Conservation (phyloP, 2,113 vertebrate genomes). For the Columba janthina region DNA sequence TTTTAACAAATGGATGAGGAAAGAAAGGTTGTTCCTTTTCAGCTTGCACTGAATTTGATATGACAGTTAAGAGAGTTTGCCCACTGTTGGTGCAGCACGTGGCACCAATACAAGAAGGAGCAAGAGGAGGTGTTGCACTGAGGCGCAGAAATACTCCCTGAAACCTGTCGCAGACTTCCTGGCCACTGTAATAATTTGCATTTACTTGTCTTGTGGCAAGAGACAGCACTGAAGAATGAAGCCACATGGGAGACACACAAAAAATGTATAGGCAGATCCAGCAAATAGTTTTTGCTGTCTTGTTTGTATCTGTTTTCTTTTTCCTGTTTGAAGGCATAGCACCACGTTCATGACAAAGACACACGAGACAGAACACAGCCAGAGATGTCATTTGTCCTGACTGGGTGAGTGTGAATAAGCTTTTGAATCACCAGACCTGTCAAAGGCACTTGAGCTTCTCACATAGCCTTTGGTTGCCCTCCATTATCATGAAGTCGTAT, state of each 20-base stretch:
- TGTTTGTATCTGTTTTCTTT: not conserved
- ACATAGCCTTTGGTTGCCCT: not conserved
- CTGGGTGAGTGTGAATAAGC: not conserved
- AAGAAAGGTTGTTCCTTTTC: not conserved
- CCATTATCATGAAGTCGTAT: not conserved
- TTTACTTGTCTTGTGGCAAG: not conserved
- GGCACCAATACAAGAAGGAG: not conserved
- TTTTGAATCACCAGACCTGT: not conserved
- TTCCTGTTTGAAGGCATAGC: not conserved
- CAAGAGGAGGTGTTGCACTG: not conserved
- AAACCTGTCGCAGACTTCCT: not conserved
- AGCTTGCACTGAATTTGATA: not conserved
- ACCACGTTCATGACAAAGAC: not conserved
- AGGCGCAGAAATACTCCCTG: not conserved
- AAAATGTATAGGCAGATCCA: not conserved
- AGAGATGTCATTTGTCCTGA: not conserved
- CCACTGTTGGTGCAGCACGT: rapidly evolving
- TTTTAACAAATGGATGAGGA: not conserved
- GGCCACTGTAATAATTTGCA: not conserved
- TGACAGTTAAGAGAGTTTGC: not conserved
- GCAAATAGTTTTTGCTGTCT: not conserved
- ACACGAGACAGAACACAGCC: not conserved
- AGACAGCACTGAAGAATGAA: not conserved
- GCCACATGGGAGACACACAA: not conserved
- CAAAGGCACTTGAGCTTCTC: not conserved